Evolutionary conservation across 2,888 invertebrate species (phyloP), one percentile per base, ranked within the genome.

Genomic region (Quadroppia sp.): DNA sequence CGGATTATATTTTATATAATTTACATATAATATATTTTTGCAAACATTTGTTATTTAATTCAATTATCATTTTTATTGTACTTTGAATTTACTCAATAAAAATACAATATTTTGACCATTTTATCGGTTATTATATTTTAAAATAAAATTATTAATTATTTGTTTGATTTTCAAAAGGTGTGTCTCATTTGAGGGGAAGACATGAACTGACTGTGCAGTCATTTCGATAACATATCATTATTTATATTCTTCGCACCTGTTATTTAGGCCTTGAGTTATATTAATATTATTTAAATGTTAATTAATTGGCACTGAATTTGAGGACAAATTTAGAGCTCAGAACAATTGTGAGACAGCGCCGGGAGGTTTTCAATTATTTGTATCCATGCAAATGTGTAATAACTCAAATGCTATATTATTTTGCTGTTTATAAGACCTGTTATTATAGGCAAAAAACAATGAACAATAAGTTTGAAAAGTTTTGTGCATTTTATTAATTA

Each of bases 401-500:
- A 56, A 23, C 2, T 28, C 15, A 23, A 50, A 23, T 53, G 23
- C 9, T 9, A 15, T 15, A 56, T 56, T 56, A 28, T 56, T 56
- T 28, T 28, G 20, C 53, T n/a, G n/a, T n/a, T n/a, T n/a, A n/a
- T n/a, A n/a, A n/a, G n/a, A n/a, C n/a, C n/a, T n/a, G 15, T 28
- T 56, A 56, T 56, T 28, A 56, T 28, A 56, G 13, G 17, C 30
- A 56, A 56, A 56, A 28, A 56, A n/a, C 56, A 56, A 56, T 56
- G 56, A 56, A 56, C 56, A 56, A 56, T 56, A 56, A 28, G 28
- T 53, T 53, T 48, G 25, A 53, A 17, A 23, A 15, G 15, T 28
- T 56, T 56, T 56, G 28, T 28, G 56, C 56, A 23, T 56, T 56
- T 53, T 56, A 28, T 56, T 56, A 56, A 56, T 56, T 56, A 30